Conservation (phyloP, 2,797 vertebrate genomes). For the Tarsius wallacei region DNA sequence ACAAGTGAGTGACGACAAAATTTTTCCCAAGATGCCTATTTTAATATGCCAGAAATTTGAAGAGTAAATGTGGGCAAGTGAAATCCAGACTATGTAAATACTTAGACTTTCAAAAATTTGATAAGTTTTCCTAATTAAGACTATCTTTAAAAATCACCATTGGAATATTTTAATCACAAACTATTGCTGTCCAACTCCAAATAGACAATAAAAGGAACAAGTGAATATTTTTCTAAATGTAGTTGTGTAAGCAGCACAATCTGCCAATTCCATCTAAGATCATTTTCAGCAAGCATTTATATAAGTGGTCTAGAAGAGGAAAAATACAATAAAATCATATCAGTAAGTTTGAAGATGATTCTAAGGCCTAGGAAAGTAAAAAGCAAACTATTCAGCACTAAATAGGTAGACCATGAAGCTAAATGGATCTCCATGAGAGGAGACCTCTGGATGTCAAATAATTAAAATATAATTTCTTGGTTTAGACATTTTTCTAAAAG, state of each 20-base stretch:
- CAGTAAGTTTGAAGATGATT: background rate
- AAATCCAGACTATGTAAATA: background rate
- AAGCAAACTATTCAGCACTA: background rate
- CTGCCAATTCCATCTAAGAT: background rate
- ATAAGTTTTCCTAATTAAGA: background rate
- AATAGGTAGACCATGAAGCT: background rate
- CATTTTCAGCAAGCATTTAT: background rate
- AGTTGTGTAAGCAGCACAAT: background rate
- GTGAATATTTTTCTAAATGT: background rate
- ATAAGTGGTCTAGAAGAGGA: background rate
- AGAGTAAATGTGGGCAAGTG: background rate
- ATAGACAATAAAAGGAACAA: background rate
- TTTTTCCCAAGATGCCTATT: background rate
- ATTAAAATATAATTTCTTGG: background rate
- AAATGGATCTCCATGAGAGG: background rate
- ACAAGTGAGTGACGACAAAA: background rate
- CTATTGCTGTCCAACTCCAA: background rate
- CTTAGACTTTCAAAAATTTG: background rate
- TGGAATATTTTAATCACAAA: background rate
- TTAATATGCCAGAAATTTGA: background rate
- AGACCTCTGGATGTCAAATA: background rate
- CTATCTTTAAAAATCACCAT: background rate
- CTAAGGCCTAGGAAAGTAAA: background rate
- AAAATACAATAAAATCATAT: background rate
- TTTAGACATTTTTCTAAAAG: background rate